Conservation (phyloP, 2,888 invertebrate genomes). For the Papilio demoleus region DNA sequence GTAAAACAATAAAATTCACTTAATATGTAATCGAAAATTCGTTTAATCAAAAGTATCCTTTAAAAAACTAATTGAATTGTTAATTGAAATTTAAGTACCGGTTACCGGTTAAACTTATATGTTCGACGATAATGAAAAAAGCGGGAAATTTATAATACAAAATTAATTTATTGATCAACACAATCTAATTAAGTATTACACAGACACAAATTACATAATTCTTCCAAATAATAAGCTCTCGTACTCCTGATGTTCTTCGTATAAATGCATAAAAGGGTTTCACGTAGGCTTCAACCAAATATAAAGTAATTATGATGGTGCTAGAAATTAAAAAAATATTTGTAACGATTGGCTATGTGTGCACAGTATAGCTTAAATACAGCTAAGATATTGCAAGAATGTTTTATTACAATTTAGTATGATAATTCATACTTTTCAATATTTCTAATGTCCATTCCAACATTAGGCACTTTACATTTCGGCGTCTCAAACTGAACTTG, state of each 20-base stretch:
- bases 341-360: no score
- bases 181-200: background rate
- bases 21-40: background rate
- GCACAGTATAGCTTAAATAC: no score
- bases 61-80: slow-evolving; percentile 38
- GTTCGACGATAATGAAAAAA: background rate
- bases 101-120: background rate
- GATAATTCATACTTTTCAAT: no score
- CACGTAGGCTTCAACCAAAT: background rate
- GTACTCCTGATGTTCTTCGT: background rate
- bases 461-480: background rate
- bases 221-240: background rate
- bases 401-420: no score
- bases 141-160: background rate
- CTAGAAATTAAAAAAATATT: no score
- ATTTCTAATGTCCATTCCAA: no score
- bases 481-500: background rate
- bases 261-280: background rate
- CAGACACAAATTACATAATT: slow-evolving; percentile 3
- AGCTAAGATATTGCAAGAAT: no score
- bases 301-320: background rate
- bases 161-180: background rate
- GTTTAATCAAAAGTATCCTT: slow-evolving; percentile 1
- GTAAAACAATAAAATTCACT: background rate
- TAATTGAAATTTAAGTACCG: slow-evolving; percentile 33